Conservation (phyloP, 2,888 invertebrate genomes). For the Drosophila kuntzei region DNA sequence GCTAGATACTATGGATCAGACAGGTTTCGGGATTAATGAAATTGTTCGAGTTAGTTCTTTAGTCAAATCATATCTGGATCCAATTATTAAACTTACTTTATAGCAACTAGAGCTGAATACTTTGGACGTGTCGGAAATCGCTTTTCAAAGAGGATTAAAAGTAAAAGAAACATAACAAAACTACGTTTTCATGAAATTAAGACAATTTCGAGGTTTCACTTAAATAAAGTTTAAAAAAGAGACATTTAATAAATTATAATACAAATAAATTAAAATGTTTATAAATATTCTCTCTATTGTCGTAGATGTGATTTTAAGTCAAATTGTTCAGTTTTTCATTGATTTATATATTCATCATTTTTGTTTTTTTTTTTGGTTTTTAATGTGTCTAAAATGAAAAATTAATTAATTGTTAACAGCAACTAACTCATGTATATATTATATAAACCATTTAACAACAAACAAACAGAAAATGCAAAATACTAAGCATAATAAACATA, state of each 20-base stretch:
- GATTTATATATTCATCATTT: background rate
- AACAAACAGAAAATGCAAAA: constrained; percentile 33
- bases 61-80: constrained; percentile 19
- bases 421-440: constrained; percentile 82
- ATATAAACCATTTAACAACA: constrained; percentile 52
- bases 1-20: constrained; percentile 17
- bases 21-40: constrained; percentile 40
- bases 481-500: constrained; percentile 63
- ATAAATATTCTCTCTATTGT: constrained; percentile 36
- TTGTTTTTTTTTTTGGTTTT: constrained; percentile 23
- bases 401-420: constrained; percentile 76
- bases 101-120: constrained; percentile 2
- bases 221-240: constrained; percentile 59
- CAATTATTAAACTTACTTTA: constrained; percentile 10
- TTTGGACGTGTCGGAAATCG: constrained; percentile 4
- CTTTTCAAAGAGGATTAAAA: constrained; percentile 18
- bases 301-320: constrained; percentile 43
- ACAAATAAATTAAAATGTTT: constrained; percentile 39
- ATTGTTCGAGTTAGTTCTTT: constrained; percentile 11
- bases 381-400: constrained; percentile 40
- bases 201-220: constrained; percentile 84
- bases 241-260: constrained; percentile 26
- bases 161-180: constrained; percentile 42
- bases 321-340: constrained; percentile 15
- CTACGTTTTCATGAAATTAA: constrained; percentile 79